Conservation (phyloP, 1,140 invertebrate species). For the Temnothorax nylanderi region DNA sequence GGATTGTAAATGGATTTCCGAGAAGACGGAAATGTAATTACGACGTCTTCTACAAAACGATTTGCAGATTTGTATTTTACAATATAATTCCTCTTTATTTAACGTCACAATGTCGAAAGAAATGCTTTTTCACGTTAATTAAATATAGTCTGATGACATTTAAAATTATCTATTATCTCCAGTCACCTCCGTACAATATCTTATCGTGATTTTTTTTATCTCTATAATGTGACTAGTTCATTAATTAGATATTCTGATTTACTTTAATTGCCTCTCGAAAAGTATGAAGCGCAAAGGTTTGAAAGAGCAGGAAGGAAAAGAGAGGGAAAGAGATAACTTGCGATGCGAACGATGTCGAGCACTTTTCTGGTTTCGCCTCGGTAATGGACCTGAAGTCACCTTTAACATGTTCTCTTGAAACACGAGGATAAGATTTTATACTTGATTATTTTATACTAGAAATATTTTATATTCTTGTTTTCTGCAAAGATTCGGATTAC, state of each 20-base stretch:
- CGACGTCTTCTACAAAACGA: neutral
- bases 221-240: neutral
- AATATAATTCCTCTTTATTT: neutral
- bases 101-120: neutral
- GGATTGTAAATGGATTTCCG: neutral
- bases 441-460: neutral
- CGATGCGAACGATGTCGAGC: slow-evolving; percentile 19
- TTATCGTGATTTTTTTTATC: slow-evolving; percentile 16
- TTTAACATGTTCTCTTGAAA: slow-evolving; percentile 12
- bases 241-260: slow-evolving; percentile 53
- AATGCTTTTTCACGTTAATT: neutral
- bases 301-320: neutral
- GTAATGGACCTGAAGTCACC: slow-evolving; percentile 1
- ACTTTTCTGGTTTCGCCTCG: neutral
- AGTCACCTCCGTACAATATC: neutral
- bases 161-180: slow-evolving; percentile 5
- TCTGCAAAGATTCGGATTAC: no score
- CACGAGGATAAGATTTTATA: neutral
- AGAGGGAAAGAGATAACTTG: neutral
- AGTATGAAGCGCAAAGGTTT: neutral
- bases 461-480: neutral
- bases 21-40: neutral
- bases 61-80: neutral
- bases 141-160: neutral
- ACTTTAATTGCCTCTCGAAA: slow-evolving; percentile 54